Percentiles rank a stretch among this genome's conserved stretches.
Evolutionary conservation across 2,888 invertebrate species (phyloP).

Genomic region (Pemphredon lugubris): DNA sequence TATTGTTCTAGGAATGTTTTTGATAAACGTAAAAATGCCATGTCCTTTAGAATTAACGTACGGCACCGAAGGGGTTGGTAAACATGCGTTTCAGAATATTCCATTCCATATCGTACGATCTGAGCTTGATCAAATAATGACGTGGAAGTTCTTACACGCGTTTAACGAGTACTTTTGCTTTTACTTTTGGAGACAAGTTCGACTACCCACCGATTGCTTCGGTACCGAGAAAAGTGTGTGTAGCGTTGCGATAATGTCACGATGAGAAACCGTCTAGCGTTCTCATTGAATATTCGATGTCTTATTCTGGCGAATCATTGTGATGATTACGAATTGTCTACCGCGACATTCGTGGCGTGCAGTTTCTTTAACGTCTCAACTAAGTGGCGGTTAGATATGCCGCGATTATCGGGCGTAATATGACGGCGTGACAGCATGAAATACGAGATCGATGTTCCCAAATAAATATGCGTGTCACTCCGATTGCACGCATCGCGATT

Average conservation of each 20-base stretch:
- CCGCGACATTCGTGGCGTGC: slow-evolving; percentile 1
- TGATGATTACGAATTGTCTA: slow-evolving; percentile 52
- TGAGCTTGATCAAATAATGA: too few species aligned
- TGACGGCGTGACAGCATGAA: slow-evolving; percentile 24
- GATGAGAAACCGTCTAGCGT: slow-evolving; percentile 40
- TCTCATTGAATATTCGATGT: slow-evolving; percentile 47
- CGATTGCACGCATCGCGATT: too few species aligned
- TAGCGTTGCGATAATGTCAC: slow-evolving; percentile 24
- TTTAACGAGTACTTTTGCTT: too few species aligned
- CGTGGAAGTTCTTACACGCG: too few species aligned
- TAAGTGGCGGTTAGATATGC: slow-evolving; percentile 11
- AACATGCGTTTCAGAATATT: too few species aligned
- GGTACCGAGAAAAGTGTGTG: slow-evolving; percentile 3
- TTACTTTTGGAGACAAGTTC: too few species aligned
- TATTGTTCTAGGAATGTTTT: too few species aligned
- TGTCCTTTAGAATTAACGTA: too few species aligned
- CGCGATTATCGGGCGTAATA: slow-evolving; percentile 30
- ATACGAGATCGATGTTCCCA: slow-evolving; percentile 13
- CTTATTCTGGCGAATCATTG: slow-evolving; percentile 54
- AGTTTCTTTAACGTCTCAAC: slow-evolving; percentile 45
- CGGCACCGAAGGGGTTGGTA: too few species aligned
- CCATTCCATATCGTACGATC: too few species aligned
- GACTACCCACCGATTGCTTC: too few species aligned
- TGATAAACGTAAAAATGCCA: too few species aligned
- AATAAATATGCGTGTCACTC: slow-evolving; percentile 11